Conservation (phyloP, 2,113 vertebrate species). For the Lampris megalopsis region DNA sequence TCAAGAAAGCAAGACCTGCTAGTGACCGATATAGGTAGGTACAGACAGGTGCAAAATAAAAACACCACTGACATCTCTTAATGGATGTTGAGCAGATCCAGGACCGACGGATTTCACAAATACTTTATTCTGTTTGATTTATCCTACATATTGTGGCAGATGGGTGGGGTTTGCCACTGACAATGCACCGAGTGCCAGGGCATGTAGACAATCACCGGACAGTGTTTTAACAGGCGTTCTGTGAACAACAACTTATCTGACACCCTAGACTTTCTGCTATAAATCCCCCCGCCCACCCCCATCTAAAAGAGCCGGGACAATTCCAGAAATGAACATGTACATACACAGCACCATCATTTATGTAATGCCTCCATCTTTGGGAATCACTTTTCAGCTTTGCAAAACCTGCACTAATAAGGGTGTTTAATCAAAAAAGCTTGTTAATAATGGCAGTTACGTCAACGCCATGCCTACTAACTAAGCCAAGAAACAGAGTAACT, state of each 20-base stretch:
- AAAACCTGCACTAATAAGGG: too few species aligned
- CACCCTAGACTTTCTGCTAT: neutral
- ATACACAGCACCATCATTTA: too few species aligned
- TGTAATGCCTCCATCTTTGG: too few species aligned
- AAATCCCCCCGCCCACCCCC: neutral
- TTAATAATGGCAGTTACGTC: too few species aligned
- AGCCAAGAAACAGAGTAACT: too few species aligned
- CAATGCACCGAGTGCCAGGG: constrained; percentile 10
- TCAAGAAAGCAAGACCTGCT: neutral
- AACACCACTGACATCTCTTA: neutral
- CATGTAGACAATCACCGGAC: constrained; percentile 22
- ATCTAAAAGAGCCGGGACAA: too few species aligned
- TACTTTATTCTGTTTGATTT: neutral
- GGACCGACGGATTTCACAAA: neutral
- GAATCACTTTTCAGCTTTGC: too few species aligned
- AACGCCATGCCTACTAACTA: too few species aligned
- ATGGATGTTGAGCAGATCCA: neutral
- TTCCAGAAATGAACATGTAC: too few species aligned
- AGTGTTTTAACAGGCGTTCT: constrained; percentile 9
- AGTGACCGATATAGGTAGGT: neutral
- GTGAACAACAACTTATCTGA: neutral
- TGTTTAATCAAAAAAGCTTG: too few species aligned
- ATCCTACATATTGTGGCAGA: neutral
- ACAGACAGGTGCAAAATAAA: neutral
- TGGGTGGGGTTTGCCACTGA: constrained; percentile 13